Percentiles rank a stretch among this genome's conserved stretches.
Conservation (phyloP, 35 echinoderm and acorn worm genomes). For the Apostichopus japonicus region DNA sequence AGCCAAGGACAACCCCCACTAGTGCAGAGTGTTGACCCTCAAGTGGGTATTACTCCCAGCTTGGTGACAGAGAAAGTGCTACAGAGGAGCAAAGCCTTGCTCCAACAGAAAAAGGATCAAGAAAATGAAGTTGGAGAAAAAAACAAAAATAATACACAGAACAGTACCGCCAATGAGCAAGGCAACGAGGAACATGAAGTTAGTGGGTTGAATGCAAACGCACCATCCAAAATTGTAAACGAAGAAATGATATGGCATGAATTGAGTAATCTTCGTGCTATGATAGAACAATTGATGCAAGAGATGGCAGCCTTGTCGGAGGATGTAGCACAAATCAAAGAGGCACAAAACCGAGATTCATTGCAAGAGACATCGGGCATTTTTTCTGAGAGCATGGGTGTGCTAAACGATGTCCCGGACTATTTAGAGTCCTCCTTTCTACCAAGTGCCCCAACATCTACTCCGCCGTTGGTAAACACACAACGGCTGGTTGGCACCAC, state of each 20-base stretch:
- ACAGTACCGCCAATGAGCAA: neutral
- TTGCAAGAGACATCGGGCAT: too few relatives aligned
- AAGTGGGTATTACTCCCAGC: neutral
- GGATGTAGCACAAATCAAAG: too few relatives aligned
- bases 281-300: neutral
- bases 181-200: neutral
- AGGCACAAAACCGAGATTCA: too few relatives aligned
- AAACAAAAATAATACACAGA: neutral
- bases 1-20: neutral
- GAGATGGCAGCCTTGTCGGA: neutral
- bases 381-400: too few relatives aligned
- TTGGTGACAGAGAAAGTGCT: neutral
- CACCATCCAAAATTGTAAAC: neutral
- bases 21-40: neutral
- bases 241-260: neutral
- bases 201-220: too few relatives aligned
- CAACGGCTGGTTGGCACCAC: too few relatives aligned
- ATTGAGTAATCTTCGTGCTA: neutral
- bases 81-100: slow-evolving; percentile 10
- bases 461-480: neutral
- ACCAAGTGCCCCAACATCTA: too few relatives aligned
- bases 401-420: neutral
- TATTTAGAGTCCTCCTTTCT: too few relatives aligned
- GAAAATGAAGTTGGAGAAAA: neutral
- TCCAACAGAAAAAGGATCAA: neutral